phyloP scores from a whole-genome alignment of 2,797 vertebrate genomes.

The Chrysocyon brachyurus region DNA sequence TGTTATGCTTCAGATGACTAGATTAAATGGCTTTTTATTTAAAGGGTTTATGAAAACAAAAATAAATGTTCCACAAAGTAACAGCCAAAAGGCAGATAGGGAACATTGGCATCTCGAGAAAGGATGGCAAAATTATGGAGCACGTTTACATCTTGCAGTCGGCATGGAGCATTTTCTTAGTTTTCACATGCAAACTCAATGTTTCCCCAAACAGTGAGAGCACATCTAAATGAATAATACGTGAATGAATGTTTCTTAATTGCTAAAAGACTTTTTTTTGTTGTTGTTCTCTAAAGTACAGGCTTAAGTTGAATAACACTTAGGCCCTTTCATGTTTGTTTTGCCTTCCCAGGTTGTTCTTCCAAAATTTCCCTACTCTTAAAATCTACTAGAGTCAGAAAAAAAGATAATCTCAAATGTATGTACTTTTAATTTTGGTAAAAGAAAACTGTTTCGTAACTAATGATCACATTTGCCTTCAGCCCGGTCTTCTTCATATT shows the following conservation, averaged over 20 bases:
- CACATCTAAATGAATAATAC: neutral
- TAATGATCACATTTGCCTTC: neutral
- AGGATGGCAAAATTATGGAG: neutral
- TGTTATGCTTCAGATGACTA: conserved; percentile 67
- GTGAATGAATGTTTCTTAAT: neutral
- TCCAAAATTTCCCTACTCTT: neutral
- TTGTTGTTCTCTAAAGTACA: neutral
- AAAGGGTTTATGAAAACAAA: conserved; percentile 62
- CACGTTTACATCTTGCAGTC: neutral
- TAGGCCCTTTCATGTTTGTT: neutral
- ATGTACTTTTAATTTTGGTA: neutral
- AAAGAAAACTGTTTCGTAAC: neutral
- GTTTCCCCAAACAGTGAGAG: neutral
- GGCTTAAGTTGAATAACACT: neutral
- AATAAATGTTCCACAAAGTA: conserved; percentile 28
- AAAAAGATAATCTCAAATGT: neutral
- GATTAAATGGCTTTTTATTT: conserved; percentile 70
- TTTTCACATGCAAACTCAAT: conserved; percentile 5
- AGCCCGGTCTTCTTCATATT: neutral
- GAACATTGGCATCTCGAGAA: neutral
- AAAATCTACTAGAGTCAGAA: neutral
- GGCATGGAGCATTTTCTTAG: neutral
- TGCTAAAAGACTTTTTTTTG: neutral
- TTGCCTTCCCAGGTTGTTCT: neutral
- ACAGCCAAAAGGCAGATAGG: conserved; percentile 61